Percentiles rank a stretch among this genome's conserved stretches.
phyloP scores from a whole-genome alignment of 2,888 invertebrate species.

The Plebejus argus region DNA sequence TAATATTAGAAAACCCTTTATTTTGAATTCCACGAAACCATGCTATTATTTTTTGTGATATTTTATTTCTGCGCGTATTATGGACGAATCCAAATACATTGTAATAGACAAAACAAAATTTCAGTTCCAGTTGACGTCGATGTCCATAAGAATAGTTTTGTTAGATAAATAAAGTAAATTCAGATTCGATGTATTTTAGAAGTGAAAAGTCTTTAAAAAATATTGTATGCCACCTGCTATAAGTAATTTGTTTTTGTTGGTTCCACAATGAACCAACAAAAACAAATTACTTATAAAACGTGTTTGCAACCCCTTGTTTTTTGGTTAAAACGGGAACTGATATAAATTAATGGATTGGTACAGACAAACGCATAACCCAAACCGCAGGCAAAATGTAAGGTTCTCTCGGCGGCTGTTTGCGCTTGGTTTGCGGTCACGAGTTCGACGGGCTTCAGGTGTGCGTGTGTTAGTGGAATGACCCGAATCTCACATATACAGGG shows the following conservation, averaged over 20 bases:
- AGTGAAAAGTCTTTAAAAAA: too few relatives aligned
- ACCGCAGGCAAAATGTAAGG: slow-evolving; percentile 7
- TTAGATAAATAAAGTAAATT: too few relatives aligned
- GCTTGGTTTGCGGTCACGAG: not conserved
- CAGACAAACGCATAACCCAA: not conserved
- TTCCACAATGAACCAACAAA: not conserved
- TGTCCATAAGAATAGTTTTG: too few relatives aligned
- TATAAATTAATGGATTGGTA: not conserved
- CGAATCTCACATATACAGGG: not conserved
- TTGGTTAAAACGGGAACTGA: not conserved
- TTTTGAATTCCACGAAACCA: too few relatives aligned
- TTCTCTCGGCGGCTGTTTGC: not conserved
- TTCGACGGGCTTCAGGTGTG: slow-evolving; percentile 1
- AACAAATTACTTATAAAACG: not conserved
- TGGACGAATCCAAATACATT: too few relatives aligned
- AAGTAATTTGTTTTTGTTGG: too few relatives aligned
- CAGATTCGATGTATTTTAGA: too few relatives aligned
- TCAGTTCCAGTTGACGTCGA: too few relatives aligned
- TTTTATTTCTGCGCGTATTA: too few relatives aligned
- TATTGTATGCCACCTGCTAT: not conserved
- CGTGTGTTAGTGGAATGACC: not conserved
- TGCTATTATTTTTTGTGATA: too few relatives aligned
- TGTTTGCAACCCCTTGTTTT: not conserved
- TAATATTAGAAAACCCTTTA: too few relatives aligned
- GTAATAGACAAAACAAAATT: too few relatives aligned